Evolutionary conservation across 2,113 vertebrate species (phyloP), one percentile per base, ranked within the genome.

Genomic region (Hirundichthys speculiger): DNA sequence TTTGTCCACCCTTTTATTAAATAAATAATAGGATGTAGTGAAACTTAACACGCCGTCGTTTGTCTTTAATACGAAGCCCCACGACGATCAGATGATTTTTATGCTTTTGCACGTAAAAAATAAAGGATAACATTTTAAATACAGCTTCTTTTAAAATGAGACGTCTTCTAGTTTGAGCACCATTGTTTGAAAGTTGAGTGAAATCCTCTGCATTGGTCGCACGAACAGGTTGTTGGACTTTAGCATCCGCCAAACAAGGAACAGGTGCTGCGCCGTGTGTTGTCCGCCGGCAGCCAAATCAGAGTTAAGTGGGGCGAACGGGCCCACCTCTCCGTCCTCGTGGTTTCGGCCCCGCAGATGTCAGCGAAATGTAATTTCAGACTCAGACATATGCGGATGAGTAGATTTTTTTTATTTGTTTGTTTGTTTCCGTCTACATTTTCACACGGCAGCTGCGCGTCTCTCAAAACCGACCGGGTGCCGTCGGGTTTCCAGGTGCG

Each of bases 371-470:
- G 62, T 38, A 34, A 51, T 63, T 70, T 52, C 22, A 56, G 42
- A 50, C 45, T 19, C 27, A 2, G 22, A 34, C 8, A 13, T 49
- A 16, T 38, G 56, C 18, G 4, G 21, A 5, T 22, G 18, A 46
- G 25, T 70, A 4, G 3, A 60, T 22, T 54, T 58, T 57, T 52
- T 47, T 5, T n/a, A 1, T 39, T 41, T 43, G 21, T n/a, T 46
- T 15, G 19, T 18, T n/a, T 48, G n/a, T n/a, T n/a, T n/a, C n/a
- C n/a, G n/a, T 69, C 40, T 34, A 20, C 57, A 12, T 48, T 75
- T 79, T 55, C 40, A 59, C 63, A 40, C 48, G 13, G 24, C 86
- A 88, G 85, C 77, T 85, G 85, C 22, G 62, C 57, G 79, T 51
- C 5, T 79, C 88, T 19, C 77, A 80, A 46, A 74, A 43, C 64